Percentiles rank a stretch among this genome's conserved stretches.
phyloP scores from a whole-genome alignment of 2,888 invertebrate genomes.

The Crocallis elinguaria region DNA sequence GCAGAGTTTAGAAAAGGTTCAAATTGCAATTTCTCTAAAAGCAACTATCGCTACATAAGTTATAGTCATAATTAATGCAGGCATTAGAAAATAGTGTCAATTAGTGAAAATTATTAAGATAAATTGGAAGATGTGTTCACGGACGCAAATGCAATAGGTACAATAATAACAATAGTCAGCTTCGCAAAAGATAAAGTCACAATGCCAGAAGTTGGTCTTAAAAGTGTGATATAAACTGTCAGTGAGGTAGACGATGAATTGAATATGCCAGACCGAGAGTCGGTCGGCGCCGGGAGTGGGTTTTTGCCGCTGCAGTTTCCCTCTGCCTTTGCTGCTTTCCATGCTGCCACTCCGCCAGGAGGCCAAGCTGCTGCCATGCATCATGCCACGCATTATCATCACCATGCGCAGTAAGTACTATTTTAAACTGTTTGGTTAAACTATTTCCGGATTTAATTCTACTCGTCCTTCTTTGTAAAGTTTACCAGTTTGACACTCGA shows the following conservation, averaged over 20 bases:
- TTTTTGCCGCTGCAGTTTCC: constrained; percentile 85
- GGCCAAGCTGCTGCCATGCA: constrained; percentile 85
- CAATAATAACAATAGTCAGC: constrained; percentile 1
- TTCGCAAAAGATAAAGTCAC: constrained; percentile 2
- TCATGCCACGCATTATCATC: constrained; percentile 83
- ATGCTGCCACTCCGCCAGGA: constrained; percentile 86
- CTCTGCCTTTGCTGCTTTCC: constrained; percentile 85
- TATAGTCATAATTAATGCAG: background rate
- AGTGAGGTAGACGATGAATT: constrained; percentile 58
- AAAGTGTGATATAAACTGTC: constrained; percentile 28
- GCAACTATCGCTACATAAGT: background rate
- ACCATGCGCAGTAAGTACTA: constrained; percentile 79
- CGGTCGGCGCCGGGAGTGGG: constrained; percentile 83
- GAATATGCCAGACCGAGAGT: constrained; percentile 82
- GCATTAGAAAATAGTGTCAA: background rate
- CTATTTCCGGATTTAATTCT: too few relatives aligned
- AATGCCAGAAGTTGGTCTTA: constrained; percentile 41
- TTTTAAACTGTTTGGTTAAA: too few relatives aligned
- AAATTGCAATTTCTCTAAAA: background rate
- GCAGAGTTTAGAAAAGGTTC: background rate
- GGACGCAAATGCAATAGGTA: constrained; percentile 11
- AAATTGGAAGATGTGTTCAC: constrained; percentile 4
- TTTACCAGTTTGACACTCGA: background rate
- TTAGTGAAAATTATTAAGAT: background rate
- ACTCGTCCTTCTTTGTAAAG: background rate